Evolutionary conservation across 2,888 invertebrate genomes (phyloP).

Genomic region (Gandaritis pyraliata): DNA sequence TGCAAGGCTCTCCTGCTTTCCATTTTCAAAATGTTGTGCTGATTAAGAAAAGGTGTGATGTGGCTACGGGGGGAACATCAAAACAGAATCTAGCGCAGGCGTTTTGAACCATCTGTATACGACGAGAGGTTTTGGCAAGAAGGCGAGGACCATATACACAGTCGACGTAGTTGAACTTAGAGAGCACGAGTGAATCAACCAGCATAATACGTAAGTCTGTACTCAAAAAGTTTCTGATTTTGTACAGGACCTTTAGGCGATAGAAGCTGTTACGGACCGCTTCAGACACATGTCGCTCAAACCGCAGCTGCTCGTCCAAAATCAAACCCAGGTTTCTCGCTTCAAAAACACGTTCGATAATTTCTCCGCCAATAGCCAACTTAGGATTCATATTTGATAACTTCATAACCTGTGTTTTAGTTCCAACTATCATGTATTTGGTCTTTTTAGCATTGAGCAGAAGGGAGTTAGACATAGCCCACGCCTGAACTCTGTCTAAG

Average conservation of each 20-base stretch:
- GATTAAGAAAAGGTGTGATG: background rate
- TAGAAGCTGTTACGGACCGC: background rate
- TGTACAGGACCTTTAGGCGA: background rate
- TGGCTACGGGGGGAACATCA: background rate
- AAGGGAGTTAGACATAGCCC: background rate
- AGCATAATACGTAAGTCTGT: background rate
- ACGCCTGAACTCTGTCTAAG: background rate
- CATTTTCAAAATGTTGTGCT: background rate
- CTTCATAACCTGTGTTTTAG: background rate
- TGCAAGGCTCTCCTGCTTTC: background rate
- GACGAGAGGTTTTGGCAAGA: background rate
- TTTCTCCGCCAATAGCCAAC: background rate
- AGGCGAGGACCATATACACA: background rate
- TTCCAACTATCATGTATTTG: background rate
- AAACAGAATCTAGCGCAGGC: constrained; percentile 2
- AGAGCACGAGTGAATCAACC: background rate
- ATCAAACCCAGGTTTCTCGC: background rate
- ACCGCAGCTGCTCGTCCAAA: background rate
- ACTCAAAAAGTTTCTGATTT: background rate
- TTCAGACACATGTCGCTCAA: background rate
- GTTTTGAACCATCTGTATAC: background rate
- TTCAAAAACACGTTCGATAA: background rate
- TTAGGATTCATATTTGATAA: background rate
- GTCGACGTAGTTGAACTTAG: background rate
- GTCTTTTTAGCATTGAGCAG: background rate